A percentile compares a stretch with the other conserved stretches of the same genome.
Evolutionary conservation across 2,797 vertebrate species (phyloP).

Genomic region (Knipowitschia caucasica): DNA sequence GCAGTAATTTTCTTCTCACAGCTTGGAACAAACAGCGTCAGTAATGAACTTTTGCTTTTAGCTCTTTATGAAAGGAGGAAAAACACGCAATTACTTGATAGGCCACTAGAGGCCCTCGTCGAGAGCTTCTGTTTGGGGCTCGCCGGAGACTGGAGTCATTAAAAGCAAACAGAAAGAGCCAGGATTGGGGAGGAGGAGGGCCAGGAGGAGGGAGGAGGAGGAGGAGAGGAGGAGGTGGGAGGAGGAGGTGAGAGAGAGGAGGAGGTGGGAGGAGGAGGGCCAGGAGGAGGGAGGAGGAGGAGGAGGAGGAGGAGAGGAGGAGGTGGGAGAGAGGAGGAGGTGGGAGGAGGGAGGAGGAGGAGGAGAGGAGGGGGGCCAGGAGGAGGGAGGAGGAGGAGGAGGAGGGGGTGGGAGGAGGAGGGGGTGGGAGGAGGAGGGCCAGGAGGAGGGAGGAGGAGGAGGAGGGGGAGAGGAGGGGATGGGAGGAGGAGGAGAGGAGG

Average conservation of each 20-base stretch:
- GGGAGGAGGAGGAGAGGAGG: neutral
- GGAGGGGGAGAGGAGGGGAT: neutral
- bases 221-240: slow-evolving; percentile 24
- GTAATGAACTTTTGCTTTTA: neutral
- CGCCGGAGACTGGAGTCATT: slow-evolving; percentile 16
- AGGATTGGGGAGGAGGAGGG: slow-evolving; percentile 16
- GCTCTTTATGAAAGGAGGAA: neutral
- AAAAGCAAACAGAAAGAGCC: slow-evolving; percentile 18
- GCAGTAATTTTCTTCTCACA: neutral
- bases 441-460: neutral
- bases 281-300: neutral
- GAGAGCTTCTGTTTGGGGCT: slow-evolving; percentile 14
- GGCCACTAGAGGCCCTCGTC: slow-evolving; percentile 47
- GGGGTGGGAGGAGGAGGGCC: neutral
- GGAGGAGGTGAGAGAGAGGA: neutral
- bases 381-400: neutral
- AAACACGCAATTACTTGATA: slow-evolving; percentile 13
- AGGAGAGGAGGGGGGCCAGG: neutral
- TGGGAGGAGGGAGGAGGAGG: neutral
- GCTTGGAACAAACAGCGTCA: neutral
- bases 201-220: neutral
- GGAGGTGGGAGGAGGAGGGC: slow-evolving; percentile 3
- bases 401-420: too few relatives aligned
- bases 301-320: neutral
- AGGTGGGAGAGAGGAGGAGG: neutral